A percentile compares a stretch with the other conserved stretches of the same genome.
These are phyloP conservation scores for Phalloptychus januarius DNA, from an alignment of 2,797 vertebrate genomes.

Conservation along the genomic window DNA sequence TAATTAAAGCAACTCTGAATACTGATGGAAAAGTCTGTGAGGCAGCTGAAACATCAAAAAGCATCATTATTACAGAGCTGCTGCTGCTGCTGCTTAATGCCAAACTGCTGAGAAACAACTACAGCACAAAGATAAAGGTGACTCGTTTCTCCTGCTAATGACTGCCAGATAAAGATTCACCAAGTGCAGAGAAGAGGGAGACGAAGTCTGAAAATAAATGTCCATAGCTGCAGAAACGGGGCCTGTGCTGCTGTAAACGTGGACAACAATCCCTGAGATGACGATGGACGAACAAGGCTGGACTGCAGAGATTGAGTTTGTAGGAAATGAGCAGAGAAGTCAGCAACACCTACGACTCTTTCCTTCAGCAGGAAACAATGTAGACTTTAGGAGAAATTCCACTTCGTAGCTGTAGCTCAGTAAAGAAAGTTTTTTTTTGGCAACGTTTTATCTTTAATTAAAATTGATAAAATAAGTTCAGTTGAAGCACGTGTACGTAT, in stretches of 20 bases:
- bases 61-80: background rate
- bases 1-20: conserved; percentile 31
- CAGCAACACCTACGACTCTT: background rate
- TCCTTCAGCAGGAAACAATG: background rate
- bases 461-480: background rate
- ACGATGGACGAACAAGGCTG: conserved; percentile 1
- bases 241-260: conserved; percentile 14
- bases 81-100: conserved; percentile 11
- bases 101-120: conserved; percentile 8
- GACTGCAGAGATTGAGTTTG: conserved; percentile 8
- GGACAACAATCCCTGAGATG: conserved; percentile 22
- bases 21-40: background rate
- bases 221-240: background rate
- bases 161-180: conserved; percentile 18
- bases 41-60: conserved; percentile 27
- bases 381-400: background rate
- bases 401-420: background rate
- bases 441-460: background rate
- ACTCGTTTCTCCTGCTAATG: conserved; percentile 7
- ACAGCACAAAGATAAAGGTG: conserved; percentile 19
- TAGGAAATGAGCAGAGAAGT: background rate
- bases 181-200: conserved; percentile 28
- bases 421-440: background rate
- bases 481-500: background rate
- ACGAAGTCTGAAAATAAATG: conserved; percentile 16